Percentiles rank a stretch among this genome's conserved stretches.
These are phyloP conservation scores for Grantiella picta DNA, from an alignment of 2,113 vertebrate genomes.

Conservation along the genomic window DNA sequence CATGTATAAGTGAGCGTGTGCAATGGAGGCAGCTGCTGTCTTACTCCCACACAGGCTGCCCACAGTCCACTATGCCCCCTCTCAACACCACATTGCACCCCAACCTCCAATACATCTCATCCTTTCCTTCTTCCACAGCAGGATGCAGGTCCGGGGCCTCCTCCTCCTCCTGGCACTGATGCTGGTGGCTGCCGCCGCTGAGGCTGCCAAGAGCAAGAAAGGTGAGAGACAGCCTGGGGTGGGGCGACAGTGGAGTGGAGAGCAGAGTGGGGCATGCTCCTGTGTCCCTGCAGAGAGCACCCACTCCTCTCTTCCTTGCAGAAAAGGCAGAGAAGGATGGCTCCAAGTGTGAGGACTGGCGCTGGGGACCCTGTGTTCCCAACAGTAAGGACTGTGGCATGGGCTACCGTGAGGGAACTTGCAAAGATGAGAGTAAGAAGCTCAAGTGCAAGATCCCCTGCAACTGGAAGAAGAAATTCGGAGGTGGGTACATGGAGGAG, in stretches of 20 bases:
- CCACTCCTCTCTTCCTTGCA: not conserved
- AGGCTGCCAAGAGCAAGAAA: constrained; percentile 83
- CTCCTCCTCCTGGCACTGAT: constrained; percentile 76
- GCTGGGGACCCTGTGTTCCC: constrained; percentile 84
- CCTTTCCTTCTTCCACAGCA: constrained; percentile 38
- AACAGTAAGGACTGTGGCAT: constrained; percentile 86
- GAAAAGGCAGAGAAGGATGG: constrained; percentile 76
- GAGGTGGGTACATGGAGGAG: constrained; percentile 70
- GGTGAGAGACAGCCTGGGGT: not conserved
- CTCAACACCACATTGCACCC: accelerated
- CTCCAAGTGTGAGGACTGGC: constrained; percentile 82
- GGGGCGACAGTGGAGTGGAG: accelerated
- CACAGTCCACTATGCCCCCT: accelerated
- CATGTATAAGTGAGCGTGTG: accelerated
- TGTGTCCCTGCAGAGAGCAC: not conserved
- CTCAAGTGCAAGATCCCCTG: constrained; percentile 90
- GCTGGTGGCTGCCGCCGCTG: constrained; percentile 69
- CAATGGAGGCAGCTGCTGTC: not conserved
- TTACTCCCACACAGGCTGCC: not conserved
- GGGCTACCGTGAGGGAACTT: constrained; percentile 85
- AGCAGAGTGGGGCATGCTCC: accelerated
- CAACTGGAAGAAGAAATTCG: constrained; percentile 98
- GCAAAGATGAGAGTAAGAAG: constrained; percentile 81
- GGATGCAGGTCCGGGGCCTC: constrained; percentile 82
- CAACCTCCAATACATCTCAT: accelerated